Percentiles rank a stretch among this genome's conserved stretches.
phyloP scores from a whole-genome alignment of 2,888 invertebrate genomes.

The Tiphia femorata region DNA sequence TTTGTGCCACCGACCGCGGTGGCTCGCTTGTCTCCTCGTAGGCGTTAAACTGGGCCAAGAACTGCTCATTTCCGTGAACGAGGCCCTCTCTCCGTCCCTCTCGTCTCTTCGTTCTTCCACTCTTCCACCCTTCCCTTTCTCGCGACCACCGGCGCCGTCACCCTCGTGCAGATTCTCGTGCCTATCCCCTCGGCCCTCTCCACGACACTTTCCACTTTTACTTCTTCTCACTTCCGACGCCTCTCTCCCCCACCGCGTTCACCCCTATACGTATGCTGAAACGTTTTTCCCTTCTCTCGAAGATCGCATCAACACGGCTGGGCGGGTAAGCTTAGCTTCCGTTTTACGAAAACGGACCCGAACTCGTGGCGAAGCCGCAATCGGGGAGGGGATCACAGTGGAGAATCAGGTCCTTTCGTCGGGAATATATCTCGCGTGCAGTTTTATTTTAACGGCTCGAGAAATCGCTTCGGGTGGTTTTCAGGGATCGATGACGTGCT shows the following conservation, averaged over 20 bases:
- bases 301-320: no score
- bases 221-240: neutral
- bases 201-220: neutral
- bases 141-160: neutral
- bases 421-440: no score
- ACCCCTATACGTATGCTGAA: no score
- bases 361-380: slow-evolving; percentile 16
- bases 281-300: no score
- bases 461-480: no score
- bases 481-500: no score
- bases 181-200: neutral
- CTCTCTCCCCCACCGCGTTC: no score
- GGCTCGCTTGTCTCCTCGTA: slow-evolving; percentile 46
- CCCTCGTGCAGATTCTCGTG: neutral
- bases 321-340: no score
- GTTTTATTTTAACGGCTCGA: no score
- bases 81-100: slow-evolving; percentile 8
- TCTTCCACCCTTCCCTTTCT: neutral
- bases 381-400: slow-evolving; percentile 9
- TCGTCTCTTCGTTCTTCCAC: slow-evolving; percentile 3
- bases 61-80: slow-evolving; percentile 52
- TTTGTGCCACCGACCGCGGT: slow-evolving; percentile 18
- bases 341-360: no score
- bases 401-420: no score
- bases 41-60: slow-evolving; percentile 58